Base-by-base conservation (phyloP, 2,797 vertebrate species). In the Esox masquinongy region DNA sequence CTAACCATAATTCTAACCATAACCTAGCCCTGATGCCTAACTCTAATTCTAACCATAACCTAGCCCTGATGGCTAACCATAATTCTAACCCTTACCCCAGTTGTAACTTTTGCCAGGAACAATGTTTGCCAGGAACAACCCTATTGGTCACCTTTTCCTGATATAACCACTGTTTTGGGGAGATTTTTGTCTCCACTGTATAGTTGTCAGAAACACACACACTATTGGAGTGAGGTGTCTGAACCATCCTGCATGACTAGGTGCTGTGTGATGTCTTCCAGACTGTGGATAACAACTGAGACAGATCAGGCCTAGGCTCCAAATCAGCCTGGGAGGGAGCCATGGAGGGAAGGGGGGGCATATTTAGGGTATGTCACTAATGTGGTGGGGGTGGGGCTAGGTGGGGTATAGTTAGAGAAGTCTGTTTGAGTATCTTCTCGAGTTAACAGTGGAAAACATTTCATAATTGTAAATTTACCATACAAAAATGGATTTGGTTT, bases 261-360 rank as follows among this genome's bases (percentile, higher is more conserved):
- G 79, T 82, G 84, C 70, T 70, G 61, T 78, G 72, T 83, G 88
- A 88, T 77, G 72, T 77, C 70, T 82, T 77, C 85, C 87, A 88
- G 51, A 39, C 82, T 12, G 70, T 69, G 82, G 79, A 79, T 88
- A 85, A 91, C 81, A 77, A 77, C 79, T 75, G 74, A 78, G 87
- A 89, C 90, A 91, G 89, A 91, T 92, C 82, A 74, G 82, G 90
- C 90, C 91, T 80, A 76, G 67, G 78, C 83, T 68, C 83, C 75
- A 79, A 66, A 1, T 70, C 74, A 47, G 8, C n/a, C 74, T 50
- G 75, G 19, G 80, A 70, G 83, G 69, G 77, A 71, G 39, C 5
- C 5, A 43, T 6, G 39, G 39, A 43, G 5, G 9, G 5, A 43
- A 9, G 24, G 14, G 29, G 26, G 66, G 49, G 19, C 6, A 56